phyloP scores from a whole-genome alignment of 2,888 invertebrate genomes.

The Napeogenes sylphis region DNA sequence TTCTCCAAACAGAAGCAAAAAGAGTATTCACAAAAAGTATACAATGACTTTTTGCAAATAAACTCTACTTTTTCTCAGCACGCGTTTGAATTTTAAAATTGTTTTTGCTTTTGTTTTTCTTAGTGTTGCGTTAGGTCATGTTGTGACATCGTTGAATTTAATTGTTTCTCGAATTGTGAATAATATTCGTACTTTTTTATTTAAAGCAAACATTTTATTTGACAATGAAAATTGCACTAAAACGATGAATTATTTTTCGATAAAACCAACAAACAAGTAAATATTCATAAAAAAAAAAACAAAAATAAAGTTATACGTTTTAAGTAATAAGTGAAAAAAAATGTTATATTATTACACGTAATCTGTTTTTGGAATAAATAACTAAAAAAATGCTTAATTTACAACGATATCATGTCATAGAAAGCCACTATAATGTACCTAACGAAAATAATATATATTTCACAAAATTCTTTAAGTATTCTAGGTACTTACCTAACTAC shows the following conservation, averaged over 20 bases:
- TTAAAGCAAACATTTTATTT: background rate
- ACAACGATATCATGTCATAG: no score
- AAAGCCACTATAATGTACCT: no score
- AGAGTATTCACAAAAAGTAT: conserved; percentile 54
- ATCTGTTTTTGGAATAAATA: no score
- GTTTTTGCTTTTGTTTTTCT: conserved; percentile 55
- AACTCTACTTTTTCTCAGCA: conserved; percentile 66
- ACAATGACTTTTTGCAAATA: conserved; percentile 72
- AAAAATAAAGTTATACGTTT: no score
- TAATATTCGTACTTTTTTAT: background rate
- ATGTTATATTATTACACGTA: no score
- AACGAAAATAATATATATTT: no score
- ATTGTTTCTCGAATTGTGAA: conserved; percentile 21
- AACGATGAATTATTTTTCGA: background rate
- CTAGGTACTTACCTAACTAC: no score
- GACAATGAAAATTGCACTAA: no score
- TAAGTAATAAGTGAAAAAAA: no score
- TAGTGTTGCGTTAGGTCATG: conserved; percentile 58
- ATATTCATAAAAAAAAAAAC: no score
- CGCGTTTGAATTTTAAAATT: conserved; percentile 64
- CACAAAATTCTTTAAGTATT: no score
- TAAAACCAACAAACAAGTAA: background rate
- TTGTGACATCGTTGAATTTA: conserved; percentile 33
- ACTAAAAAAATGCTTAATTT: no score
- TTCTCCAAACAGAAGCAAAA: conserved; percentile 64